These are phyloP conservation scores for Taeniopygia guttata DNA, from an alignment of 2,797 vertebrate genomes.

Conservation along the genomic window DNA sequence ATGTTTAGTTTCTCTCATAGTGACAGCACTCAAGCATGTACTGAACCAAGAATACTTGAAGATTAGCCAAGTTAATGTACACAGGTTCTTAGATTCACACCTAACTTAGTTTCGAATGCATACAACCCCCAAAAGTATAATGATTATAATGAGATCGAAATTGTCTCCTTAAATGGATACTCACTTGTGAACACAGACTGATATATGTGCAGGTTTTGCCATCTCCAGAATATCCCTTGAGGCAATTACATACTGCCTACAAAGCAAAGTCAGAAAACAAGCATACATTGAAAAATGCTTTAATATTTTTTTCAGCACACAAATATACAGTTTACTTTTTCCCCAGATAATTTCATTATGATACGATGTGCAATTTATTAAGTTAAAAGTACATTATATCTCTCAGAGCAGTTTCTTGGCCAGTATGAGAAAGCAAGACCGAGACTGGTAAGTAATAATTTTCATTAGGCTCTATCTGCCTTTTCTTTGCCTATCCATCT, in stretches of 20 bases:
- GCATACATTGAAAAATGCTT: background rate
- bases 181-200: conserved; percentile 82
- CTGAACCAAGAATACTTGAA: background rate
- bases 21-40: background rate
- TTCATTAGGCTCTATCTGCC: background rate
- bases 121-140: background rate
- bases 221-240: conserved; percentile 78
- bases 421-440: background rate
- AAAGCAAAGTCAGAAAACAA: background rate
- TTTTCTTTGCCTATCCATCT: background rate
- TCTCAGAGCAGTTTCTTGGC: background rate
- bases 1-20: background rate
- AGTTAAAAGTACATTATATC: background rate
- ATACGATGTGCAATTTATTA: background rate
- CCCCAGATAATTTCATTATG: background rate
- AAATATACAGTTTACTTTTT: background rate
- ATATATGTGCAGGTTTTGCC: conserved; percentile 82
- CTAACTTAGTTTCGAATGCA: background rate
- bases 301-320: background rate
- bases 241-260: conserved; percentile 86
- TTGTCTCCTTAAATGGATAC: background rate
- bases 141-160: background rate
- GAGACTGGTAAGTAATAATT: background rate
- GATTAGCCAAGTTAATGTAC: background rate
- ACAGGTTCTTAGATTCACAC: background rate